Evolutionary conservation across 2,797 vertebrate species (phyloP).

Genomic region (Basileuterus tristriatus): DNA sequence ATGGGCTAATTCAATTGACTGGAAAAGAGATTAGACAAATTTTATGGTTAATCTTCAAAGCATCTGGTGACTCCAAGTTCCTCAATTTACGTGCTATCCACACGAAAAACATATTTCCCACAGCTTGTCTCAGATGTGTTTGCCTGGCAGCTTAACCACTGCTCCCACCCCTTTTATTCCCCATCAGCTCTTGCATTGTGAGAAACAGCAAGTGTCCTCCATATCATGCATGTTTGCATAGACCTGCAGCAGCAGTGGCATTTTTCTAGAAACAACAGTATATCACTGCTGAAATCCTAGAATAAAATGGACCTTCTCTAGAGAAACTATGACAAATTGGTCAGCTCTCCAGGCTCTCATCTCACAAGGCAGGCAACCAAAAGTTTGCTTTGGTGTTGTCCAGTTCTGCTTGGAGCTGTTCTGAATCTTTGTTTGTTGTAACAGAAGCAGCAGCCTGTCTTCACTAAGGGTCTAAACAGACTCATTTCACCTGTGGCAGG

Average conservation of each 20-base stretch:
- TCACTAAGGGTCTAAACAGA: not conserved
- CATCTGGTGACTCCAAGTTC: not conserved
- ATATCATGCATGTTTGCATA: not conserved
- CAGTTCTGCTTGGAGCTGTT: not conserved
- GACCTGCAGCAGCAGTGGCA: not conserved
- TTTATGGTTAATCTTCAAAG: constrained; percentile 51
- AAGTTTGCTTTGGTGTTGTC: not conserved
- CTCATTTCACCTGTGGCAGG: not conserved
- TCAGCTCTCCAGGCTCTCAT: not conserved
- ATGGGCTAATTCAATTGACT: not conserved
- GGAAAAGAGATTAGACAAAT: constrained; percentile 27
- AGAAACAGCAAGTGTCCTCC: not conserved
- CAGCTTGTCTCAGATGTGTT: constrained; percentile 12
- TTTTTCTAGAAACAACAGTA: not conserved
- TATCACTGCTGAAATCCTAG: not conserved
- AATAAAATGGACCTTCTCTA: not conserved
- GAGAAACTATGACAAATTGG: not conserved
- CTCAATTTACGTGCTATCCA: not conserved
- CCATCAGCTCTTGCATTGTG: not conserved
- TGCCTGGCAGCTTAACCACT: not conserved
- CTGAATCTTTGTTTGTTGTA: not conserved
- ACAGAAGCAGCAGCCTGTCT: not conserved
- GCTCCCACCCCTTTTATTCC: not conserved
- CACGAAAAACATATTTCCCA: not conserved
- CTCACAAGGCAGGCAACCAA: not conserved